Conservation (phyloP, 2,113 vertebrate genomes). For the Alligator mississippiensis region DNA sequence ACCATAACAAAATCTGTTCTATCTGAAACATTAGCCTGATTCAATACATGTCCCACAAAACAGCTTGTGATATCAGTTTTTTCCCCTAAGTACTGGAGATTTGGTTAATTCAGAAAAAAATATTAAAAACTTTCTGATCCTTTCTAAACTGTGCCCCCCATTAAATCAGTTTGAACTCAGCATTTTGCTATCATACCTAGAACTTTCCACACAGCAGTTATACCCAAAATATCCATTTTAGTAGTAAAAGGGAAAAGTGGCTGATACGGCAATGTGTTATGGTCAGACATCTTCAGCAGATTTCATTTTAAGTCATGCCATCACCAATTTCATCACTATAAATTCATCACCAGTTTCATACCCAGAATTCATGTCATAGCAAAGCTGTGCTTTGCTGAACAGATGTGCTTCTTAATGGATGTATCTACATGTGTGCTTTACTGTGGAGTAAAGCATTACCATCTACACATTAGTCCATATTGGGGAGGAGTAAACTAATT, state of each 20-base stretch:
- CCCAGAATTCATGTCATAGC: rapidly evolving
- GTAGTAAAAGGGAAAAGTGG: rapidly evolving
- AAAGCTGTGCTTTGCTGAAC: background rate
- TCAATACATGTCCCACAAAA: background rate
- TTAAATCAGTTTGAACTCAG: background rate
- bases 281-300: background rate
- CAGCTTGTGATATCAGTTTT: background rate
- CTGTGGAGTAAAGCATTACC: too few relatives aligned
- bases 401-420: background rate
- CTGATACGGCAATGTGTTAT: rapidly evolving
- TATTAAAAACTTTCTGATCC: too few relatives aligned
- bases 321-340: background rate
- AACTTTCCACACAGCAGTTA: background rate
- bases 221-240: background rate
- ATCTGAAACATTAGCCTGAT: background rate
- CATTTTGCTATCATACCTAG: background rate
- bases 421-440: too few relatives aligned
- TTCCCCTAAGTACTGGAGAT: background rate
- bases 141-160: rapidly evolving
- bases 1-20: background rate
- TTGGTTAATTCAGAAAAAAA: background rate
- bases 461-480: too few relatives aligned
- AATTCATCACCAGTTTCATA: background rate
- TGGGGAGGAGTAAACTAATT: too few relatives aligned
- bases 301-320: background rate